These are phyloP conservation scores for Clarias fuscus DNA, from an alignment of 2,797 vertebrate genomes.

Conservation along the genomic window DNA sequence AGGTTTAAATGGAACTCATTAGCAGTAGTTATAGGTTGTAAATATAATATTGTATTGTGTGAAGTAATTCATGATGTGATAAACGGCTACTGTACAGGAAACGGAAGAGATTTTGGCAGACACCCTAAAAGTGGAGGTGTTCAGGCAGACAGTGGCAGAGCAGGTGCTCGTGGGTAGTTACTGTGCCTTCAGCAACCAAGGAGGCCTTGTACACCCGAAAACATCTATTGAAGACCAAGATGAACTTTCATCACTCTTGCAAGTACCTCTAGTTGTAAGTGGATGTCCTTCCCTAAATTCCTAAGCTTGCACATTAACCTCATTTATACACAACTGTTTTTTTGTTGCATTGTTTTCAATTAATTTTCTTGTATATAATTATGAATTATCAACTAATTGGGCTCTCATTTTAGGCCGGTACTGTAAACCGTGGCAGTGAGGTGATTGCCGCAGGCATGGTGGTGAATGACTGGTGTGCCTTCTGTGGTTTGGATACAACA, in stretches of 20 bases:
- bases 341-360: neutral
- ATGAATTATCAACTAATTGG: neutral
- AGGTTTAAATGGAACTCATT: neutral
- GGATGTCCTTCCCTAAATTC: neutral
- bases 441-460: slow-evolving; percentile 95
- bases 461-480: slow-evolving; percentile 97
- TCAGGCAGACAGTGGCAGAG: slow-evolving; percentile 95
- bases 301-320: neutral
- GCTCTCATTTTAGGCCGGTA: slow-evolving; percentile 83
- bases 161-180: slow-evolving; percentile 97
- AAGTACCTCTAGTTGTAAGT: slow-evolving; percentile 96
- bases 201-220: slow-evolving; percentile 94
- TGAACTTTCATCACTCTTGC: slow-evolving; percentile 93
- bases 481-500: slow-evolving; percentile 96
- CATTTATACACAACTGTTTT: neutral
- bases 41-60: neutral
- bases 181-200: slow-evolving; percentile 94
- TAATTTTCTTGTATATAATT: neutral
- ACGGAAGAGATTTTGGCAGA: slow-evolving; percentile 97
- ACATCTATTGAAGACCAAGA: slow-evolving; percentile 96
- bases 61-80: neutral
- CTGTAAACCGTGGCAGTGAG: slow-evolving; percentile 94
- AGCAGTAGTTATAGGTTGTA: neutral
- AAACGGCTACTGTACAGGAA: slow-evolving; percentile 73
- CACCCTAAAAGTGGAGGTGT: slow-evolving; percentile 94